Evolutionary conservation across 2,888 invertebrate genomes (phyloP), one percentile per base, ranked within the genome.

Genomic region (Conus canariensis): DNA sequence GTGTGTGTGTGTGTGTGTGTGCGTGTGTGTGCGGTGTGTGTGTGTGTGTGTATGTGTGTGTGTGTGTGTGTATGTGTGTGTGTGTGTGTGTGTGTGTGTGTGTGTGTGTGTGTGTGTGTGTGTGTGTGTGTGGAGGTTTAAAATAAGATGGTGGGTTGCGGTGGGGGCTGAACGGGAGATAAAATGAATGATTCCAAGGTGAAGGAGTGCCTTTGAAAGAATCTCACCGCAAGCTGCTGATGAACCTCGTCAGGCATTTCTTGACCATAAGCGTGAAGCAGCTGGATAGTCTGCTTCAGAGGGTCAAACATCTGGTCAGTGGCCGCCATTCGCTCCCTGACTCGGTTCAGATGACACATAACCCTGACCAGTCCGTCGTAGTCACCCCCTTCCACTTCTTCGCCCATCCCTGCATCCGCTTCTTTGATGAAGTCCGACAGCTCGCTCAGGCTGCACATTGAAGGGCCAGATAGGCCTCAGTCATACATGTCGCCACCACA

Each of bases 301-400:
- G 99, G 99, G 91, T 98, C 98, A 96, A 99, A 99, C 98, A 99
- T 99, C 94, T 98, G 98, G 95, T 99, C 99, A 0, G 99, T 99
- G 22, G 97, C 97, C 4, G 97, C 97, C 93, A 98, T 98, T 77
- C 99, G 97, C 95, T 99, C 99, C 96, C 99, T 99, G 0, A 99
- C 99, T 94, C 98, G 97, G 97, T 98, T 97, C 60, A 99, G 97
- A 96, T 98, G 98, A 7, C 98, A 98, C 99, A 99, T 99, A 19
- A 98, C 98, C 93, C 97, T 98, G 5, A 99, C 98, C 88, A 99
- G 97, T 4, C 98, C 98, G 91, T 97, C 97, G 94, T 99, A 99
- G 96, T 99, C 98, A 10, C 99, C 99, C 96, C 98, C 98, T 80
- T 97, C 97, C 0, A 98, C 98, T 0, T 98, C 97, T 85, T 97